phyloP scores from a whole-genome alignment of 2,797 vertebrate species.

The Crypturellus tataupa region DNA sequence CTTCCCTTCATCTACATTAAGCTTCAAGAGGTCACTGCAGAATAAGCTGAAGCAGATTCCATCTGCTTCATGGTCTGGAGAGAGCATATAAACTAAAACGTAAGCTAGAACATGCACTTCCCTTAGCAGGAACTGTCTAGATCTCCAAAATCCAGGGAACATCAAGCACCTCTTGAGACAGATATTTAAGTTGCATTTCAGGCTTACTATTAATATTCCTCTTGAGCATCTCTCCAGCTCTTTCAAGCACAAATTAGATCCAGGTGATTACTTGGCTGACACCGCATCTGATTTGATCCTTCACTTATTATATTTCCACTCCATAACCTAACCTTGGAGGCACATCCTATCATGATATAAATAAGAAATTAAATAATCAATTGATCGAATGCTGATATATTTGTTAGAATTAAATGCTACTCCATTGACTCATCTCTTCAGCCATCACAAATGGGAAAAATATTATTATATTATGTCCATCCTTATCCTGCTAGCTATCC shows the following conservation, averaged over 20 bases:
- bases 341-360: background rate
- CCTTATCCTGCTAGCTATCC: background rate
- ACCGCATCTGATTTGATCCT: background rate
- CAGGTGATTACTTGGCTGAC: background rate
- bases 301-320: background rate
- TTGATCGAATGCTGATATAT: background rate
- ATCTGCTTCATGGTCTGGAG: background rate
- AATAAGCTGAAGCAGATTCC: background rate
- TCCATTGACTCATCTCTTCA: background rate
- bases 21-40: background rate
- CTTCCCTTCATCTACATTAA: background rate
- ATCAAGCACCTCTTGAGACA: accelerated
- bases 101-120: background rate
- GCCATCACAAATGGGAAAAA: background rate
- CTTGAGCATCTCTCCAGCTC: background rate
- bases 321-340: background rate
- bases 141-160: background rate
- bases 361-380: background rate
- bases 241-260: background rate
- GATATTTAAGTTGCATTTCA: background rate
- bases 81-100: background rate
- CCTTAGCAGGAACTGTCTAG: background rate
- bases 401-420: background rate
- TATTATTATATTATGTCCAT: background rate
- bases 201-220: background rate